Conservation (phyloP, 2,113 vertebrate species). For the Ochotona curzoniae region DNA sequence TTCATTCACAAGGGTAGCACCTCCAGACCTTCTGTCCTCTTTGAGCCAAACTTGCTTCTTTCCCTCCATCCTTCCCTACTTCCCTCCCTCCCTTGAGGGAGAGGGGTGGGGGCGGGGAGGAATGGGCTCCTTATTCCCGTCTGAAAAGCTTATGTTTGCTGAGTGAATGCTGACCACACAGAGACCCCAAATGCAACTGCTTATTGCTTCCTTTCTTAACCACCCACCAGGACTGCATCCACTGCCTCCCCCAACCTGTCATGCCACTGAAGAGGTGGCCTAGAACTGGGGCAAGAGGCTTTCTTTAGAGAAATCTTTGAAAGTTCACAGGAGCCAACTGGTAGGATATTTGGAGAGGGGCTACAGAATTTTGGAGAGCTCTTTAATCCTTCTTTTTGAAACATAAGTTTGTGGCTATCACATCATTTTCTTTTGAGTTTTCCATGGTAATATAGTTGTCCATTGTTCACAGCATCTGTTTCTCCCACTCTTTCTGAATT, state of each 20-base stretch:
- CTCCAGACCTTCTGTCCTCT: neutral
- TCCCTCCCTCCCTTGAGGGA: no score
- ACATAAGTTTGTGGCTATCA: constrained; percentile 59
- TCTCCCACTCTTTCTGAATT: constrained; percentile 65
- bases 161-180: constrained; percentile 61
- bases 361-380: constrained; percentile 23
- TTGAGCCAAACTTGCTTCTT: constrained; percentile 34
- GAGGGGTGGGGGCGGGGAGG: neutral
- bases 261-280: neutral
- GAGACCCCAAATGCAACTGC: constrained; percentile 11
- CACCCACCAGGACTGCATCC: neutral
- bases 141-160: constrained; percentile 73
- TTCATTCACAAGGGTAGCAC: constrained; percentile 66
- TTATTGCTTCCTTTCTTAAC: constrained; percentile 53
- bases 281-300: neutral
- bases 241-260: no score
- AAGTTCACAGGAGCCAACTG: constrained; percentile 33
- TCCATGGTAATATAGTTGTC: constrained; percentile 55
- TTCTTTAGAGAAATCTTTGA: constrained; percentile 23
- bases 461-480: constrained; percentile 66
- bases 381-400: constrained; percentile 63
- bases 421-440: constrained; percentile 61
- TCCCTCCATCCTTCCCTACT: neutral
- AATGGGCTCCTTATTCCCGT: neutral
- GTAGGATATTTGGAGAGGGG: constrained; percentile 42